Percentiles rank a stretch among this genome's conserved stretches.
phyloP scores from a whole-genome alignment of 1,140 invertebrate species.

The Rhopalosiphum padi region DNA sequence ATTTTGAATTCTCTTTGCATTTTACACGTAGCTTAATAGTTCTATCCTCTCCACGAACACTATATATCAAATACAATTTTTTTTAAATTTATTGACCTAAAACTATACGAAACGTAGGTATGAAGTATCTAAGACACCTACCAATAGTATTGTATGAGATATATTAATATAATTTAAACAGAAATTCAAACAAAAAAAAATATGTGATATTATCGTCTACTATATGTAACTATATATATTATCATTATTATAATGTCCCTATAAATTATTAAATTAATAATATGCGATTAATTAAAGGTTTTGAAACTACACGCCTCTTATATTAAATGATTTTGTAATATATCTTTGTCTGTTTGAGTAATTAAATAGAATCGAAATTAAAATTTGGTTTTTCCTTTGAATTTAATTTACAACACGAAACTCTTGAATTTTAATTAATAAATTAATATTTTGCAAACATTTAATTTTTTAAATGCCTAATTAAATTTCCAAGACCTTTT shows the following conservation, averaged over 20 bases:
- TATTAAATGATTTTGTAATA: background rate
- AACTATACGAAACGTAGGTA: background rate
- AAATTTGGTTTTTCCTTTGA: background rate
- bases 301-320: background rate
- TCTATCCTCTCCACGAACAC: background rate
- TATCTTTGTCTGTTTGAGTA: background rate
- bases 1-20: background rate
- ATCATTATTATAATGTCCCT: too few relatives aligned
- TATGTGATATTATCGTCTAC: background rate
- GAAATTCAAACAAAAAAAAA: background rate
- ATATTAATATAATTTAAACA: background rate
- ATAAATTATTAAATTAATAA: background rate
- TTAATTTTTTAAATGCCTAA: background rate
- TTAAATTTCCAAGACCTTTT: background rate
- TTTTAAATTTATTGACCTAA: background rate
- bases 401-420: background rate
- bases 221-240: background rate
- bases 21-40: background rate
- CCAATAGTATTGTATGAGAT: background rate
- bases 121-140: background rate
- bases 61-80: background rate
- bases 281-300: background rate
- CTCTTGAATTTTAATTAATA: conserved; percentile 18
- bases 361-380: background rate
- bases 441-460: background rate